phyloP scores from a whole-genome alignment of 2,113 vertebrate species.

The Cromileptes altivelis region DNA sequence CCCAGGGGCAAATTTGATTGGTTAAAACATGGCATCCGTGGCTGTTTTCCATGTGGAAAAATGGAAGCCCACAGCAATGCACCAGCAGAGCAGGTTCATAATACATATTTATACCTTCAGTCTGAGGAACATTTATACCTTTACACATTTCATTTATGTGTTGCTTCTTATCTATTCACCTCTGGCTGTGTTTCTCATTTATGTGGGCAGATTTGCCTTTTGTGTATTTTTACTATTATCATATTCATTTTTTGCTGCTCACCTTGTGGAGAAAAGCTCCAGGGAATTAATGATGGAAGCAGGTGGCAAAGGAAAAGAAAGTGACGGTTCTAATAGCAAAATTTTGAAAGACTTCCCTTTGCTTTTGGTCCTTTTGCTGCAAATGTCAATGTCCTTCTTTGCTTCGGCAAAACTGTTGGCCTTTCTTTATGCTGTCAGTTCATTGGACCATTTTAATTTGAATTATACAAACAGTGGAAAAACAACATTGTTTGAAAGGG shows the following conservation, averaged over 20 bases:
- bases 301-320: slow-evolving; percentile 53
- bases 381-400: too few species aligned
- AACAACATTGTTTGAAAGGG: too few species aligned
- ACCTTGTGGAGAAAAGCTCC: slow-evolving; percentile 67
- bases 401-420: too few species aligned
- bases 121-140: slow-evolving; percentile 75
- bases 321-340: slow-evolving; percentile 37
- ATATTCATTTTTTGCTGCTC: slow-evolving; percentile 63
- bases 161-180: slow-evolving; percentile 78
- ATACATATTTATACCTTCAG: slow-evolving; percentile 81
- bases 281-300: slow-evolving; percentile 65
- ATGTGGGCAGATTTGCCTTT: slow-evolving; percentile 72
- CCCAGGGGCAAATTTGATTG: slow-evolving; percentile 90
- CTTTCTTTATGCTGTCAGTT: too few species aligned
- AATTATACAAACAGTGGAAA: too few species aligned
- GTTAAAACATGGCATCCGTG: slow-evolving; percentile 83
- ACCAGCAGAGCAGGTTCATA: slow-evolving; percentile 64
- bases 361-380: neutral
- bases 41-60: slow-evolving; percentile 79
- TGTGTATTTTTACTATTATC: slow-evolving; percentile 70
- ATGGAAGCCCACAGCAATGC: slow-evolving; percentile 64
- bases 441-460: too few species aligned
- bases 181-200: slow-evolving; percentile 78
- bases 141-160: slow-evolving; percentile 79
- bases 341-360: slow-evolving; percentile 46